Percentiles rank a stretch among this genome's conserved stretches.
Conservation (phyloP, 2,113 vertebrate species). For the Callorhinus ursinus region DNA sequence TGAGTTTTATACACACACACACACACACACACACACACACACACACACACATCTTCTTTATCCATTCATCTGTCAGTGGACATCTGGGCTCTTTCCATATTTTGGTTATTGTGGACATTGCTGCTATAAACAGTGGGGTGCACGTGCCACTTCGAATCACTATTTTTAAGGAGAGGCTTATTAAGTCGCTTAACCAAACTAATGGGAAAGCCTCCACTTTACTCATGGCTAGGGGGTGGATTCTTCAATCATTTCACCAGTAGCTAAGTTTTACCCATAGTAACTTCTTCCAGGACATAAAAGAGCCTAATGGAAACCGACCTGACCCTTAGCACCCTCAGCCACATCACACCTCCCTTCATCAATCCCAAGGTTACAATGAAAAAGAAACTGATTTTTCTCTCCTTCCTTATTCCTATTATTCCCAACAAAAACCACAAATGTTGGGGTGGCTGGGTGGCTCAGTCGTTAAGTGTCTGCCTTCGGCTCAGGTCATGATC, state of each 20-base stretch:
- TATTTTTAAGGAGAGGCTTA: conserved; percentile 3
- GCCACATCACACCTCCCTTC: neutral
- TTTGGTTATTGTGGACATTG: neutral
- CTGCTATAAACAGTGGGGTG: neutral
- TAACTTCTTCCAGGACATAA: conserved; percentile 32
- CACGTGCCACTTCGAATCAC: neutral
- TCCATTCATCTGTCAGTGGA: neutral
- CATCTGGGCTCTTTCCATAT: neutral
- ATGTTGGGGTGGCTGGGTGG: too few relatives aligned
- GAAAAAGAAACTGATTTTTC: conserved; percentile 27
- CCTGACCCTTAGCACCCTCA: neutral
- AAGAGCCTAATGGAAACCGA: neutral
- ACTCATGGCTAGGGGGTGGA: neutral
- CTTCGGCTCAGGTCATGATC: too few relatives aligned
- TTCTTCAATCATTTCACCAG: neutral
- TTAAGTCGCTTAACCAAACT: neutral
- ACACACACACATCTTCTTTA: too few relatives aligned
- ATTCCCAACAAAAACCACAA: neutral
- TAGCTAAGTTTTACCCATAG: neutral
- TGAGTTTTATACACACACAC: neutral
- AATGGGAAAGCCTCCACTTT: neutral
- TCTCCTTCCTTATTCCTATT: conserved; percentile 1
- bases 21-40: too few relatives aligned
- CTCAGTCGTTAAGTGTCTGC: too few relatives aligned
- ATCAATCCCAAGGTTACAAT: neutral